Evolutionary conservation across 1,140 invertebrate species (phyloP).

Genomic region (Orussus abietinus): DNA sequence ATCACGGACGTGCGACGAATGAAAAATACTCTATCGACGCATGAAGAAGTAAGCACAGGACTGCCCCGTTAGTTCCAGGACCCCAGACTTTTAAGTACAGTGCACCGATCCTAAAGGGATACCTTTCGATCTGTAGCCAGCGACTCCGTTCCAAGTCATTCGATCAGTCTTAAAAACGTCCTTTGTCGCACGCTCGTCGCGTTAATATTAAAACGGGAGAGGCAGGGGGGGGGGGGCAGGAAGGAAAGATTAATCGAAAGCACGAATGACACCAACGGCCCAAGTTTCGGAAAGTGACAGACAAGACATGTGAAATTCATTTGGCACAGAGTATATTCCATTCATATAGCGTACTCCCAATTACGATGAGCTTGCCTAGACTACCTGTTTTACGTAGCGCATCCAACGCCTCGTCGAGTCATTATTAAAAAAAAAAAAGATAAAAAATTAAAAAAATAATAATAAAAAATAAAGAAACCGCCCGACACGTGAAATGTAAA

Average conservation of each 20-base stretch:
- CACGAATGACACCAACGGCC: too few relatives aligned
- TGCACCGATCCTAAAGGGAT: slow-evolving; percentile 15
- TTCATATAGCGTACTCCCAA: slow-evolving; percentile 38
- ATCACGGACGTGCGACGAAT: too few relatives aligned
- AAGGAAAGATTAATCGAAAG: too few relatives aligned
- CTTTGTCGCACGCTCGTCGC: slow-evolving; percentile 17
- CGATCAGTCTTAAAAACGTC: slow-evolving; percentile 36
- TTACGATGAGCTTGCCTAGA: slow-evolving; percentile 32
- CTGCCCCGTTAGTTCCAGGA: too few relatives aligned
- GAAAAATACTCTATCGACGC: too few relatives aligned
- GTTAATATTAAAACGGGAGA: too few relatives aligned
- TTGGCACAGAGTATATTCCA: slow-evolving; percentile 44
- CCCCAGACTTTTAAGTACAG: slow-evolving; percentile 27
- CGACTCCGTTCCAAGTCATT: slow-evolving; percentile 23
- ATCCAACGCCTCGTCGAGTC: slow-evolving; percentile 24
- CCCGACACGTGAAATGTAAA: slow-evolving; percentile 9
- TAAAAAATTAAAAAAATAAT: too few relatives aligned
- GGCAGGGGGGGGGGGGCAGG: too few relatives aligned
- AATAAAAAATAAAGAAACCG: slow-evolving; percentile 18
- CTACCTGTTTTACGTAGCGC: slow-evolving; percentile 30
- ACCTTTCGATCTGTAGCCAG: slow-evolving; percentile 25
- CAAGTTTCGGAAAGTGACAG: too few relatives aligned
- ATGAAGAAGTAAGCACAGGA: too few relatives aligned
- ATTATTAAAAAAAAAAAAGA: slow-evolving; percentile 10
- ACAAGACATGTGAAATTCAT: slow-evolving; percentile 28